Evolutionary conservation across 2,797 vertebrate genomes (phyloP).

Genomic region (Meda fulgida): DNA sequence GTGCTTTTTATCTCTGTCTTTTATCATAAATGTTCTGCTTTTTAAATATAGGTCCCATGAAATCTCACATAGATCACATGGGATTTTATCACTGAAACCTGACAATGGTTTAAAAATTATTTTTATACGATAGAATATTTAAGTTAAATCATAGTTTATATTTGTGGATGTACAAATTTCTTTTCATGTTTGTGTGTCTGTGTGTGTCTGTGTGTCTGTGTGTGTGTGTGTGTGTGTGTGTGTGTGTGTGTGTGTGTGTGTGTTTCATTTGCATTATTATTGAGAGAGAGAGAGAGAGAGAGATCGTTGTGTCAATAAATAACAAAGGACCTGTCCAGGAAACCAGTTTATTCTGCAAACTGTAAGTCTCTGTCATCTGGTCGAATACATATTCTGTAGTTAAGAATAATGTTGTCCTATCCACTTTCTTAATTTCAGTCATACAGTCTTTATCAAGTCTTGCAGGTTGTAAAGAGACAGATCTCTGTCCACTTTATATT

Average conservation of each 20-base stretch:
- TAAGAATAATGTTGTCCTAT: neutral
- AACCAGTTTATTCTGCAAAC: neutral
- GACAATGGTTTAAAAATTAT: neutral
- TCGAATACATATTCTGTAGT: neutral
- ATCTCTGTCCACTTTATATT: neutral
- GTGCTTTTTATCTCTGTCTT: neutral
- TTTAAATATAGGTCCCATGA: neutral
- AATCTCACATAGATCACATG: neutral
- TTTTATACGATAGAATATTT: neutral
- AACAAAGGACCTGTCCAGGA: constrained; percentile 1
- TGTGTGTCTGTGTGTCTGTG: neutral
- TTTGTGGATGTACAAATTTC: neutral
- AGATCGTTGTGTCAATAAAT: constrained; percentile 6
- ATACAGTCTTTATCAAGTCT: neutral
- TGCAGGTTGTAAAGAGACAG: neutral
- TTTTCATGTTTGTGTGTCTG: neutral
- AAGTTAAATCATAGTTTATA: neutral
- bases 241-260: neutral
- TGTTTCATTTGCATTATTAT: neutral
- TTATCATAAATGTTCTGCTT: neutral
- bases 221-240: neutral
- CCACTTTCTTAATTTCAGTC: neutral
- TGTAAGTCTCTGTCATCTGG: neutral
- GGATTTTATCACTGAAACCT: neutral
- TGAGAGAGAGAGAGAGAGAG: neutral